Percentiles rank a stretch among this genome's conserved stretches.
phyloP scores from a whole-genome alignment of 1,140 invertebrate genomes.

The Archegozetes longisetosus region DNA sequence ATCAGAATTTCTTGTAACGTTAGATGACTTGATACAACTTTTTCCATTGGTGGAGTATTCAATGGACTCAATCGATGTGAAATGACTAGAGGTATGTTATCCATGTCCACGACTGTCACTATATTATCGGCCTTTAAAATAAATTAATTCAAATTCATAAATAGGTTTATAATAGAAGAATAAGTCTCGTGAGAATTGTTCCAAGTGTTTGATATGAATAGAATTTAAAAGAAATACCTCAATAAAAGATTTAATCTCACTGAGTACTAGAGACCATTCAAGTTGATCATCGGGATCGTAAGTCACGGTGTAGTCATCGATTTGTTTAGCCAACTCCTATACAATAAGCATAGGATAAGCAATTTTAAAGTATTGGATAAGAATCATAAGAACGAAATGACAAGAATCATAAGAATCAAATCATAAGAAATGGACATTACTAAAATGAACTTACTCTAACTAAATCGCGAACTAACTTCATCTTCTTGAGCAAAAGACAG shows the following conservation, averaged over 20 bases:
- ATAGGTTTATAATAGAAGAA: too few relatives aligned
- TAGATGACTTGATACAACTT: slow-evolving; percentile 49
- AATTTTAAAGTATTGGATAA: too few relatives aligned
- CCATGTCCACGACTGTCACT: slow-evolving; percentile 66
- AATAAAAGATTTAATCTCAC: slow-evolving; percentile 87
- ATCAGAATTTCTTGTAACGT: slow-evolving; percentile 85
- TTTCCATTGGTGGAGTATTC: slow-evolving; percentile 71
- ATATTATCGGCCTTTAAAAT: slow-evolving; percentile 53
- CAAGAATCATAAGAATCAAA: too few relatives aligned
- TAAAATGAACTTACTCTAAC: slow-evolving; percentile 43
- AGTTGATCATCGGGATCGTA: slow-evolving; percentile 92
- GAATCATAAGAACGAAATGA: too few relatives aligned
- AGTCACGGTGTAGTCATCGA: slow-evolving; percentile 76
- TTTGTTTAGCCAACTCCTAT: slow-evolving; percentile 58
- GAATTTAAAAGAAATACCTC: slow-evolving; percentile 33
- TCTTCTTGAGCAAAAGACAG: slow-evolving; percentile 79
- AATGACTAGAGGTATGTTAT: slow-evolving; percentile 25
- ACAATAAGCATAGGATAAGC: slow-evolving; percentile 6
- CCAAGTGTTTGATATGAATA: not conserved
- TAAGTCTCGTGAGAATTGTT: too few relatives aligned
- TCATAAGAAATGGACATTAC: too few relatives aligned
- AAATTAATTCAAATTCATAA: not conserved
- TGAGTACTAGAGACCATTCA: slow-evolving; percentile 85
- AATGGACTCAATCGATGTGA: slow-evolving; percentile 51
- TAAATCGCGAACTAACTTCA: slow-evolving; percentile 80